Evolutionary conservation across 2,797 vertebrate species (phyloP).

Genomic region (Arctocebus calabarensis): DNA sequence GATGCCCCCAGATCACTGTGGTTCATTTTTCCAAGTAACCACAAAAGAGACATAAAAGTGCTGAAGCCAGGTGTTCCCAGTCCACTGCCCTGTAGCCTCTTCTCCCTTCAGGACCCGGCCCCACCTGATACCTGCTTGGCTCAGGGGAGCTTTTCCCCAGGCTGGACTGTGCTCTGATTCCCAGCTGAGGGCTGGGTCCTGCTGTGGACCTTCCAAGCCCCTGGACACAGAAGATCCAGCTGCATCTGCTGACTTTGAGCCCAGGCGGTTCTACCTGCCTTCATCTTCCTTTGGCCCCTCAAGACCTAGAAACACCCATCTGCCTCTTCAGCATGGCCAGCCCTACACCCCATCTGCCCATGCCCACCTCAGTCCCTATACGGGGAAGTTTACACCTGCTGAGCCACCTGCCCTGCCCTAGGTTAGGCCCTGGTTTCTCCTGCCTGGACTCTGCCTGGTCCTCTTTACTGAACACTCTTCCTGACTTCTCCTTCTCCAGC

Average conservation of each 20-base stretch:
- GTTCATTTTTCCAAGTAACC: neutral
- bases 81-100: neutral
- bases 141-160: neutral
- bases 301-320: neutral
- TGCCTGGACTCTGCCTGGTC: neutral
- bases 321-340: neutral
- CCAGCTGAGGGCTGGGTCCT: neutral
- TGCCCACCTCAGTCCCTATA: neutral
- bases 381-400: neutral
- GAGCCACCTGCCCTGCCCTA: neutral
- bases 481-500: neutral
- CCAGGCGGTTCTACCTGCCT: neutral
- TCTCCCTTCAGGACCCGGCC: neutral
- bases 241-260: neutral
- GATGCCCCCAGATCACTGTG: neutral
- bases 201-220: neutral
- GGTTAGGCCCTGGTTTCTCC: neutral
- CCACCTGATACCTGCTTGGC: neutral
- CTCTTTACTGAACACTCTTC: neutral
- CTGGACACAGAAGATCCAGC: neutral
- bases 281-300: neutral
- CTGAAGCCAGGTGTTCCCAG: neutral
- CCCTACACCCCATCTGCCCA: neutral
- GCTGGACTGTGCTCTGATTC: neutral
- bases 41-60: neutral